phyloP scores from a whole-genome alignment of 2,113 vertebrate species.

The Rhynchopsitta pachyrhyncha region DNA sequence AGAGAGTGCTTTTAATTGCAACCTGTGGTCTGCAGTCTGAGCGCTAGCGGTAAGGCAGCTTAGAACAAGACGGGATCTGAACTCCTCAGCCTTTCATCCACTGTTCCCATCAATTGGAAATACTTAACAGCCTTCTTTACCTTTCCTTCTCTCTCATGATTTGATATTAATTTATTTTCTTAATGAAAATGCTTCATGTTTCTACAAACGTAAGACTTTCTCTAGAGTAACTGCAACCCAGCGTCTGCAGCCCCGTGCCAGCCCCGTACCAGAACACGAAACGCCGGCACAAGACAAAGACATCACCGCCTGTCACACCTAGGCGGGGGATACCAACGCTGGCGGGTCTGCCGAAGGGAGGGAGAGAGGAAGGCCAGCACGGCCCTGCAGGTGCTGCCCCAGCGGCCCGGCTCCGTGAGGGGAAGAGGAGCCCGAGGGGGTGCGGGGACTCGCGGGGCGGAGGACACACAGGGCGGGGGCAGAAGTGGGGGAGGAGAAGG shows the following conservation, averaged over 20 bases:
- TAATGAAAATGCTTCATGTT: background rate
- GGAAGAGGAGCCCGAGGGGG: background rate
- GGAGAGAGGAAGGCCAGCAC: background rate
- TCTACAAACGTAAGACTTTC: background rate
- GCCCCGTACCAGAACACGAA: background rate
- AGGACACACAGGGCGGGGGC: background rate
- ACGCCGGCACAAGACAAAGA: background rate
- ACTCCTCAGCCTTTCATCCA: background rate
- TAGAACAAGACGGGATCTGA: background rate
- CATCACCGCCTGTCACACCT: rapidly evolving
- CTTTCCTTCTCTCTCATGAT: background rate
- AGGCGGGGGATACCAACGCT: rapidly evolving
- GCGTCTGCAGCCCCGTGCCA: background rate
- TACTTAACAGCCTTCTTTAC: no score
- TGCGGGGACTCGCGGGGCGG: background rate
- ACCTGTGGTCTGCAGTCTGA: background rate
- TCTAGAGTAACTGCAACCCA: background rate
- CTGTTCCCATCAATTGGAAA: background rate
- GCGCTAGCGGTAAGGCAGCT: background rate
- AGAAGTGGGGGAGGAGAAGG: background rate
- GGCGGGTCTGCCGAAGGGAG: rapidly evolving
- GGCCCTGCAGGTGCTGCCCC: background rate
- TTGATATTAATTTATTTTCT: background rate
- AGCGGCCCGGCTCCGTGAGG: background rate
- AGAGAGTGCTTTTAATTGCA: background rate